These are phyloP conservation scores for Stegodyphus dumicola DNA, from an alignment of 1,140 invertebrate genomes.

Conservation along the genomic window DNA sequence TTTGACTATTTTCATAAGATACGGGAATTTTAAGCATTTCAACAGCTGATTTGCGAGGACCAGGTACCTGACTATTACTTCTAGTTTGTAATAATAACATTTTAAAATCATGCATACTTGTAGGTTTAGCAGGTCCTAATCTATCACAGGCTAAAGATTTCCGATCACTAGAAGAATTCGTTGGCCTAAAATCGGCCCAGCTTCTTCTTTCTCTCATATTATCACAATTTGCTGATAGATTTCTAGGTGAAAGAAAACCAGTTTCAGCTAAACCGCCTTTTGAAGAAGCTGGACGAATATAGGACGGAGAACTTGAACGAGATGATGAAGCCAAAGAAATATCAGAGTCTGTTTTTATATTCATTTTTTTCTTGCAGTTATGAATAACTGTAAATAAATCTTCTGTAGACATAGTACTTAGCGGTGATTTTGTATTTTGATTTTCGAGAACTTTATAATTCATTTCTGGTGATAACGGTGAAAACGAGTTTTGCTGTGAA, in stretches of 20 bases:
- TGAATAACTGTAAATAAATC: slow-evolving; percentile 64
- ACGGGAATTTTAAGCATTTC: slow-evolving; percentile 81
- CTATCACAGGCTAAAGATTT: slow-evolving; percentile 67
- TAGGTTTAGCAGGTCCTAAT: slow-evolving; percentile 69
- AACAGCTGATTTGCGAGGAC: slow-evolving; percentile 80
- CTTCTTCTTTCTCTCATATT: slow-evolving; percentile 35
- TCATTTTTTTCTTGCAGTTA: slow-evolving; percentile 64
- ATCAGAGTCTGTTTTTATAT: slow-evolving; percentile 63
- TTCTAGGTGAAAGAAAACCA: slow-evolving; percentile 49
- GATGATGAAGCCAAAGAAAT: slow-evolving; percentile 57
- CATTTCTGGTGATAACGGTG: neutral
- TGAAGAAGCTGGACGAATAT: slow-evolving; percentile 63
- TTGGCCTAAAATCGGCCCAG: slow-evolving; percentile 51
- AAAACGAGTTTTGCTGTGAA: neutral
- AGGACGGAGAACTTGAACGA: slow-evolving; percentile 58
- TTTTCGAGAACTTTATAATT: neutral
- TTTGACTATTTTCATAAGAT: neutral
- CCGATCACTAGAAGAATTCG: slow-evolving; percentile 24
- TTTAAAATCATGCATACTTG: slow-evolving; percentile 78
- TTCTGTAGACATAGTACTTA: slow-evolving; percentile 62
- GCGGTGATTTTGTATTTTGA: slow-evolving; percentile 13
- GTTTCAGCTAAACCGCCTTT: slow-evolving; percentile 70
- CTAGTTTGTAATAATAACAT: slow-evolving; percentile 79
- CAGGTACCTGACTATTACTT: slow-evolving; percentile 70
- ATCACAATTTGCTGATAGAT: slow-evolving; percentile 8